Conservation (phyloP, 2,113 vertebrate genomes). For the Pterocles burchelli region DNA sequence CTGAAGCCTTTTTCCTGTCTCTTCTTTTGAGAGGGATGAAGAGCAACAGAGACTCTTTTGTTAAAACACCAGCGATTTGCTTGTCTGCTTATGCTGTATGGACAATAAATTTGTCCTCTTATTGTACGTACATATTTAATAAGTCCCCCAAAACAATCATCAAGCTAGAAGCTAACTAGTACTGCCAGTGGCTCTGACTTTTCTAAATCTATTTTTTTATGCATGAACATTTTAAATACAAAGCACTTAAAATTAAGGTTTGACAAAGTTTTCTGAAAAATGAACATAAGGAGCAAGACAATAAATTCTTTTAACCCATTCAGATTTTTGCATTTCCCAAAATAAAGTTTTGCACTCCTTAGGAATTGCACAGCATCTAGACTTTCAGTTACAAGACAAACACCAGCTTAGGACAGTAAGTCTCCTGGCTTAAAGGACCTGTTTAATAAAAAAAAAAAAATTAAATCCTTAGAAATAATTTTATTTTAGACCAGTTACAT, state of each 20-base stretch:
- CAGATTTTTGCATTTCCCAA: not conserved
- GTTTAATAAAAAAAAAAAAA: not conserved
- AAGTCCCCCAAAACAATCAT: not conserved
- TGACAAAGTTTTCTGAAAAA: not conserved
- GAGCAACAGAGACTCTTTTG: not conserved
- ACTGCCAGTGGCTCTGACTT: not conserved
- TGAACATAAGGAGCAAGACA: not conserved
- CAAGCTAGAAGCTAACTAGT: not conserved
- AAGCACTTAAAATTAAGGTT: not conserved
- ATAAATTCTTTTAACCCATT: not conserved
- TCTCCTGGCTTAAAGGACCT: not conserved
- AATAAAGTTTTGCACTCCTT: not conserved
- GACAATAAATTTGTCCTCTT: not conserved
- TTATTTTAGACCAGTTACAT: not conserved
- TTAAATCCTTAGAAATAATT: not conserved
- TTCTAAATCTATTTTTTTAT: not conserved
- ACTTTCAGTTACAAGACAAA: not conserved
- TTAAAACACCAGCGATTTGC: conserved; percentile 7
- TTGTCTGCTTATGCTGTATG: not conserved
- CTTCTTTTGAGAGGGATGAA: not conserved
- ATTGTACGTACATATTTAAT: not conserved
- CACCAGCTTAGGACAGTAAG: not conserved
- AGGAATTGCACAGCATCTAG: not conserved
- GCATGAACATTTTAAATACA: not conserved
- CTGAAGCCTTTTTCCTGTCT: not conserved